Percentiles rank a stretch among this genome's conserved stretches.
Evolutionary conservation across 2,113 vertebrate species (phyloP).

Genomic region (Podilymbus podiceps): DNA sequence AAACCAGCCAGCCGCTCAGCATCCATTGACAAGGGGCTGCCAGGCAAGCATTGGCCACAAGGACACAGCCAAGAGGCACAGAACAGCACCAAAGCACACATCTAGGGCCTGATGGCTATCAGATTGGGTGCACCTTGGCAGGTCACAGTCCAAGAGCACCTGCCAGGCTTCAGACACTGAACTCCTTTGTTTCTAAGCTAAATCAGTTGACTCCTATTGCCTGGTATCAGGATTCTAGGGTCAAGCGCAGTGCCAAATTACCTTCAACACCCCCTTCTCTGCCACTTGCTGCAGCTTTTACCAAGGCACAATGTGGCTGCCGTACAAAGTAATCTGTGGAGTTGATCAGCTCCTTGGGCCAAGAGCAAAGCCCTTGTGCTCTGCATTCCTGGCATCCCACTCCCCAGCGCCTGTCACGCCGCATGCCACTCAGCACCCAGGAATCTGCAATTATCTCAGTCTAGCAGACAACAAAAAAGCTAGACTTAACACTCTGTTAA

Average conservation of each 20-base stretch:
- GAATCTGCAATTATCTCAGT: conserved; percentile 60
- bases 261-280: neutral
- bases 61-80: neutral
- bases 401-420: neutral
- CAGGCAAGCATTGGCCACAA: rapidly evolving
- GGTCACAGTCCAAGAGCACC: neutral
- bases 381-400: conserved; percentile 41
- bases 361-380: conserved; percentile 29
- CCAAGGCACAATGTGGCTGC: neutral
- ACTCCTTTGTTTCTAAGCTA: neutral
- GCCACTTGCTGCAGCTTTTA: neutral
- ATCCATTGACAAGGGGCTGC: rapidly evolving
- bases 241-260: neutral
- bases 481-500: conserved; percentile 31
- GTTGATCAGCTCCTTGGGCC: neutral
- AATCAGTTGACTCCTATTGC: neutral
- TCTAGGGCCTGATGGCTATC: neutral
- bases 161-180: neutral
- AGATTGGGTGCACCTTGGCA: neutral
- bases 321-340: neutral
- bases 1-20: rapidly evolving
- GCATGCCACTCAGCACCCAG: conserved; percentile 52
- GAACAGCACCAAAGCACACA: neutral
- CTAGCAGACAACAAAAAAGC: conserved; percentile 18
- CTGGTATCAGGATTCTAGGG: neutral